Evolutionary conservation across 2,113 vertebrate genomes (phyloP), one percentile per base, ranked within the genome.

Genomic region (Menura novaehollandiae): DNA sequence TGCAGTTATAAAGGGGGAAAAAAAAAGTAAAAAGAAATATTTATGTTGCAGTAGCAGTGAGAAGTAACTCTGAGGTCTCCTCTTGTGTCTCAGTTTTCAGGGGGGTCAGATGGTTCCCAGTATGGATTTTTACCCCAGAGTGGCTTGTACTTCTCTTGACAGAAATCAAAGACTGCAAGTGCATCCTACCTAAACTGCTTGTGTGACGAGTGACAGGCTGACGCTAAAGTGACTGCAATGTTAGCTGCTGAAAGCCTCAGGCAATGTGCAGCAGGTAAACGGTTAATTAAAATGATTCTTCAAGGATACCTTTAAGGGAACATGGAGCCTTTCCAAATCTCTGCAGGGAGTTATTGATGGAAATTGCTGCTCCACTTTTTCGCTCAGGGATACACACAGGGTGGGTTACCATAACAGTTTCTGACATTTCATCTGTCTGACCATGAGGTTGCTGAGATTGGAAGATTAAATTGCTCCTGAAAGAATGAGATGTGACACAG

Each of bases 231-330:
- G 63, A 78, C 91, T 95, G 78, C 94, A 84, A 6, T 73, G 89
- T 94, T 78, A 92, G 78, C 92, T 94, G 27, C 91, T 67, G 49
- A 85, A 83, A 88, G 87, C 95, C 94, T 78, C 74, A 18, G 96
- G 97, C 96, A 94, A 92, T 2, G 6, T 91, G 74, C 91, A 94
- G 89, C 58, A 94, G 88, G 89, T 94, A 97, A 97, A 96, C 0
- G 71, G 91, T 96, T 97, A 97, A 97, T 95, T 97, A 97, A 97
- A 97, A 91, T 44, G 46, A 67, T 92, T 94, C 93, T 95, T 95
- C 88, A 82, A 94, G 93, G 81, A 79, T 95, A 89, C 73, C 95
- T 87, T 55, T 78, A 87, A 88, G 76, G 93, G 79, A 88, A 91
- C 72, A 46, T 76, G 69, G 68, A 91, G 22, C 63, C 71, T 73